Percentiles rank a stretch among this genome's conserved stretches.
These are phyloP conservation scores for Netelia fuscicornis DNA, from an alignment of 2,888 invertebrate species.

Conservation along the genomic window DNA sequence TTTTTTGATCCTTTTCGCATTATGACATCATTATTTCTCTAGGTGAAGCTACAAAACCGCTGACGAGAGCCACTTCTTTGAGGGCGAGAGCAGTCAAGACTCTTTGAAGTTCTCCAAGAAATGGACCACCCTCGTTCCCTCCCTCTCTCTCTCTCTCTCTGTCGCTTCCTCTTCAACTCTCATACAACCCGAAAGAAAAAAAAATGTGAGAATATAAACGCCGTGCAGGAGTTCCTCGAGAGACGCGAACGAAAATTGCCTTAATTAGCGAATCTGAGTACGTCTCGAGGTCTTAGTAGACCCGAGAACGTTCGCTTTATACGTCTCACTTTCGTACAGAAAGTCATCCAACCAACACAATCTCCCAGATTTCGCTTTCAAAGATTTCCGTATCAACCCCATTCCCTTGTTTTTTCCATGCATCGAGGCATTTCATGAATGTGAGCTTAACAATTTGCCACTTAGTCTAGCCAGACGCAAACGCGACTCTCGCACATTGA, in stretches of 20 bases:
- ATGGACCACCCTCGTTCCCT: background rate
- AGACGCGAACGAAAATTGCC: slow-evolving; percentile 13
- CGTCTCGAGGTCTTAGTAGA: background rate
- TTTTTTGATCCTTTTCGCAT: background rate
- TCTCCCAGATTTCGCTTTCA: too few species aligned
- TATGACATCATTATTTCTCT: slow-evolving; percentile 37
- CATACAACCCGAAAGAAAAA: background rate
- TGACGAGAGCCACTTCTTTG: slow-evolving; percentile 19
- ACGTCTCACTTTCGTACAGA: too few species aligned
- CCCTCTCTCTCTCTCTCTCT: background rate
- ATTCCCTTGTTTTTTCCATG: too few species aligned
- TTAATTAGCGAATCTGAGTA: slow-evolving; percentile 31
- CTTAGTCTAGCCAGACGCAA: too few species aligned
- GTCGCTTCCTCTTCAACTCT: background rate
- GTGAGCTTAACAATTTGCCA: too few species aligned
- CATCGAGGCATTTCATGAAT: too few species aligned
- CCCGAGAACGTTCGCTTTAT: too few species aligned
- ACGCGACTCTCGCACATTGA: too few species aligned
- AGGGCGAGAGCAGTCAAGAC: background rate
- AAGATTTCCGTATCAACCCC: too few species aligned
- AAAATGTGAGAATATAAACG: slow-evolving; percentile 27
- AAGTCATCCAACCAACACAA: too few species aligned
- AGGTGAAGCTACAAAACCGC: background rate
- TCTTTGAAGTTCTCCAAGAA: slow-evolving; percentile 19
- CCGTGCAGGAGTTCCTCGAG: background rate